Percentiles rank a stretch among this genome's conserved stretches.
Conservation (phyloP, 2,888 invertebrate genomes). For the Drosophila neotestacea region DNA sequence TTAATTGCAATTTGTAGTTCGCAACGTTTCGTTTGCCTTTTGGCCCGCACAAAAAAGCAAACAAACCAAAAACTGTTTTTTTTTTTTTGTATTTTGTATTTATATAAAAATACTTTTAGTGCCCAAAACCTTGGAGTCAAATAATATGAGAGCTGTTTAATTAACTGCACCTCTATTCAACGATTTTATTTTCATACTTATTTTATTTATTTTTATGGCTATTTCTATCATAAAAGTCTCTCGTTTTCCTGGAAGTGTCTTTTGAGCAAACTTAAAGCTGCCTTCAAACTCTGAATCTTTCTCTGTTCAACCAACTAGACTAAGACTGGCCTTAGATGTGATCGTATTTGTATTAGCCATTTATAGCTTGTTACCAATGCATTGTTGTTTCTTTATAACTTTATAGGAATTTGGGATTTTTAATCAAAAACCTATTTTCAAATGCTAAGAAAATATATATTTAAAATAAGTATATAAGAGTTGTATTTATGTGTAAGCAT, state of each 20-base stretch:
- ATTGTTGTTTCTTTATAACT: too few species aligned
- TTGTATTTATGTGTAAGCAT: too few species aligned
- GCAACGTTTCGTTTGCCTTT: slow-evolving; percentile 29
- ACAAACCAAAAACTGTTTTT: slow-evolving; percentile 12
- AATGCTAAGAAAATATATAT: too few species aligned
- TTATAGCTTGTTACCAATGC: too few species aligned
- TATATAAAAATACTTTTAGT: slow-evolving; percentile 30
- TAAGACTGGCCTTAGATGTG: slow-evolving; percentile 15
- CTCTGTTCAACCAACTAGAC: slow-evolving; percentile 3
- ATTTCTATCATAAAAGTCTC: slow-evolving; percentile 11
- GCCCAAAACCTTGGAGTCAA: slow-evolving; percentile 50
- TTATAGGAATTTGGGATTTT: too few species aligned
- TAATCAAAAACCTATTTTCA: too few species aligned
- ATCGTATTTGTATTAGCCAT: too few species aligned
- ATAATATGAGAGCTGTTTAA: slow-evolving; percentile 42
- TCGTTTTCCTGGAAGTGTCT: slow-evolving; percentile 37
- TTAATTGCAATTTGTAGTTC: slow-evolving; percentile 73
- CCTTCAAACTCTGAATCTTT: background rate
- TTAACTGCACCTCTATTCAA: slow-evolving; percentile 61
- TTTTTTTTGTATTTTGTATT: slow-evolving; percentile 10
- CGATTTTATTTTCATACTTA: slow-evolving; percentile 16
- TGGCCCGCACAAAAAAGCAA: slow-evolving; percentile 12
- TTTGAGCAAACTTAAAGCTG: background rate
- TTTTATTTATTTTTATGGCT: slow-evolving; percentile 20
- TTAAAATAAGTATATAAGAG: too few species aligned